Evolutionary conservation across 2,888 invertebrate genomes (phyloP), one percentile per base, ranked within the genome.

Genomic region (Alentia gelatinosa): DNA sequence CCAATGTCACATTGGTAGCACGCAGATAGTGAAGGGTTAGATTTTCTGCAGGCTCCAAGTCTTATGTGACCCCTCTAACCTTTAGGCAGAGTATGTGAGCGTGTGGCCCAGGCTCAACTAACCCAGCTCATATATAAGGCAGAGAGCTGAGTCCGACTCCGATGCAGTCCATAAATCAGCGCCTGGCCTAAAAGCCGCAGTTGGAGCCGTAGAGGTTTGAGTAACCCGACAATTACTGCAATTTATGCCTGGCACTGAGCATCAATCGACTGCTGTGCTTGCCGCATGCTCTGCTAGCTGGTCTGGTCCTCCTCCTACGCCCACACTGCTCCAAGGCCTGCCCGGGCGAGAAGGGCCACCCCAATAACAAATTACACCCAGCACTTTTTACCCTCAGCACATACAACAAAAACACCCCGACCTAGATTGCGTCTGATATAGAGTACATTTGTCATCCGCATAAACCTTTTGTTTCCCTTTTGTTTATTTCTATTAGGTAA

Each of bases 161-260:
- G 47, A 19, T 23, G 9, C 47, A 79, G 15, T 26, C 26, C 47
- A 42, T 86, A 86, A 86, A 86, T 86, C 86, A 47, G 19, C 9
- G 47, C n/a, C 4, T 23, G 5, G 35, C 19, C 37, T 79, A 35
- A 79, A 35, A 39, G 35, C 37, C 79, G 15, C 79, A 30, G 86
- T 30, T 35, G 30, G 15, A 42, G 30, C 15, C 12, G 42, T 5
- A 1, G 15, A 26, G 15, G 86, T 86, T 42, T 86, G 86, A 86
- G 30, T 33, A 86, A 42, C 86, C 86, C 47, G 35, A 47, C 47
- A 86, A 86, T 86, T 86, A 86, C 30, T 23, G 1, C 42, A 86
- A 3, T 86, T 86, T 86, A 86, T 86, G 86, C 47, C 86, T 19
- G 15, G 47, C 33, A 23, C 83, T 40, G 15, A 5, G n/a, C 39